Evolutionary conservation across 2,113 vertebrate species (phyloP), one percentile per base, ranked within the genome.

Genomic region (Ia io): DNA sequence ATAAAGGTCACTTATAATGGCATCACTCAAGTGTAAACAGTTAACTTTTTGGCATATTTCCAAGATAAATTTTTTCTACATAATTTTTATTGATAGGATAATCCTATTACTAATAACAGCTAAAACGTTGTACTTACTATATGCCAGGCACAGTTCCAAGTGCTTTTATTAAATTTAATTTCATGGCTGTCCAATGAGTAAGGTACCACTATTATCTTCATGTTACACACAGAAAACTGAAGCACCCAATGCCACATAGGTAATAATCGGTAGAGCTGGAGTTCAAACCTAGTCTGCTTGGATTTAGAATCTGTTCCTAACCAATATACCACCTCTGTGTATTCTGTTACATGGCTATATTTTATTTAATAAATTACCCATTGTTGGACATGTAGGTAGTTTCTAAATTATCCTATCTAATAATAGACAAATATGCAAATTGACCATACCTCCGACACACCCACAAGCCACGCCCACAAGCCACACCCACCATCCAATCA

Each of bases 331-430:
- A 23, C 51, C 42, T 76, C 35, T 87, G 23, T 76, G 35, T 74
- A 40, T 90, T 82, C 53, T 53, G 40, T 42, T 49, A 47, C 4
- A 7, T 59, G 32, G 53, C 25, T 74, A 42, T 35, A 67, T 37
- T 74, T 90, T 56, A 85, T 63, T 79, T 44, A 90, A 17, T 47
- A 86, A 44, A 56, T 37, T 80, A 74, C 49, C 22, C 40, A 65
- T 42, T 35, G 13, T 59, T 53, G 25, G 47, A 56, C 37, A 76
- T 28, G 67, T 74, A 85, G 25, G 49, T 77, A 51, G 17, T 51
- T 92, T 82, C 70, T 37, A 63, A 88, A 37, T 80, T 92, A 44
- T 87, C n/a, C n/a, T n/a, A n/a, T n/a, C n/a, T n/a, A n/a, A n/a
- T n/a, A n/a, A n/a, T n/a, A n/a, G n/a, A n/a, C n/a, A n/a, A n/a